Evolutionary conservation across 2,113 vertebrate species (phyloP), one percentile per base, ranked within the genome.

Genomic region (Triplophysa tibetana): DNA sequence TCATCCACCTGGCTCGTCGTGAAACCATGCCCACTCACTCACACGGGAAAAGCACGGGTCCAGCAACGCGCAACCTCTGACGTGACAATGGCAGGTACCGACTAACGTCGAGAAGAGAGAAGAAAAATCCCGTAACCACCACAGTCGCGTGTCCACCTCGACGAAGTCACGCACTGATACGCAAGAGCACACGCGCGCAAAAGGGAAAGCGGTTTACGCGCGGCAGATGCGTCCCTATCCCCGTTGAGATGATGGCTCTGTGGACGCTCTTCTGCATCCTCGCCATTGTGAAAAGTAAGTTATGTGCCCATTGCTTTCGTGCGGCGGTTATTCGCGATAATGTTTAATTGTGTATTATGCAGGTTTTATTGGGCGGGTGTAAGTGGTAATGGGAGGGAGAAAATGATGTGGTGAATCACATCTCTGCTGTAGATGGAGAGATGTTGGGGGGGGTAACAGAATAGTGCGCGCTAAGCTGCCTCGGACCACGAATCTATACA

Each of bases 271-370:
- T 92, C 81, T 88, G 83, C 73, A 82, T 93, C 72, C 89, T 94
- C 91, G 89, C 91, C 90, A 90, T 90, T 86, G 89, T 86, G 78
- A 86, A 90, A 90, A 90, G 93, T 94, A 88, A 94, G 93, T 90
- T 78, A 86, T 78, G 82, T 81, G 29, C 3, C 24, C 52, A 60
- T 8, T 17, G 54, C 21, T 23, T 24, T n/a, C 16, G 2, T n/a
- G 29, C 29, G 43, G 16, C 14, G 65, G 10, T 63, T 63, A 70
- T 52, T 64, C 14, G 26, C 38, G 38, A 38, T 6, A 14, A 61
- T 33, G 5, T 52, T 4, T 2, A 6, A 12, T 33, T 16, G 23
- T 70, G 4, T 45, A 29, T 54, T 52, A 17, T 52, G 68, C 8
- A 54, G 43, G 24, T 21, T 33, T 33, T 7, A 3, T 23, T 17